Percentiles rank a stretch among this genome's conserved stretches.
These are phyloP conservation scores for Yponomeuta plumbellus DNA, from an alignment of 2,888 invertebrate species.

Conservation along the genomic window DNA sequence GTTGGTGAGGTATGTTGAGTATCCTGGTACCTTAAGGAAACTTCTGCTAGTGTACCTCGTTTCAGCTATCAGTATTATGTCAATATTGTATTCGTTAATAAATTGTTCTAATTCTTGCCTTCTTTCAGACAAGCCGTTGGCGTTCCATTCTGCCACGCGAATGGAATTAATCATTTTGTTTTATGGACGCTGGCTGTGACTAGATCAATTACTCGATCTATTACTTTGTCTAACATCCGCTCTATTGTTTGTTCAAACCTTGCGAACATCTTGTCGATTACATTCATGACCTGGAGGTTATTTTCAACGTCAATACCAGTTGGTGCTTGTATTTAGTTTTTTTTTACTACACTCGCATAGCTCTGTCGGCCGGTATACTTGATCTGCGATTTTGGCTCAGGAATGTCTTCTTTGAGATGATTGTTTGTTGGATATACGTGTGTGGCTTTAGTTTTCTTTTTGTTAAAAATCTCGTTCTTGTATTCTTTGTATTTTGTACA, in stretches of 20 bases:
- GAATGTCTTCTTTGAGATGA: too few species aligned
- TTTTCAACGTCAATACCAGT: too few species aligned
- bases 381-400: too few species aligned
- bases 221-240: neutral
- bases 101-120: slow-evolving; percentile 1
- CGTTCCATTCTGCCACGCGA: slow-evolving; percentile 1
- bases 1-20: neutral
- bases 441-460: too few species aligned
- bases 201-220: neutral
- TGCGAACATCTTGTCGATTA: neutral
- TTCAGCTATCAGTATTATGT: neutral
- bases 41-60: neutral
- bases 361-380: too few species aligned
- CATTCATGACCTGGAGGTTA: too few species aligned
- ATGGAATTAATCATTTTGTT: neutral
- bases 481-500: too few species aligned
- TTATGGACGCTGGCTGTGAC: neutral
- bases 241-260: neutral
- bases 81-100: neutral
- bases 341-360: neutral
- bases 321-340: too few species aligned
- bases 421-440: too few species aligned
- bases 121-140: slow-evolving; percentile 9
- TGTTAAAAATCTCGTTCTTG: too few species aligned
- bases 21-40: neutral